phyloP scores from a whole-genome alignment of 2,888 invertebrate species.

The Barypeithes pellucidus region DNA sequence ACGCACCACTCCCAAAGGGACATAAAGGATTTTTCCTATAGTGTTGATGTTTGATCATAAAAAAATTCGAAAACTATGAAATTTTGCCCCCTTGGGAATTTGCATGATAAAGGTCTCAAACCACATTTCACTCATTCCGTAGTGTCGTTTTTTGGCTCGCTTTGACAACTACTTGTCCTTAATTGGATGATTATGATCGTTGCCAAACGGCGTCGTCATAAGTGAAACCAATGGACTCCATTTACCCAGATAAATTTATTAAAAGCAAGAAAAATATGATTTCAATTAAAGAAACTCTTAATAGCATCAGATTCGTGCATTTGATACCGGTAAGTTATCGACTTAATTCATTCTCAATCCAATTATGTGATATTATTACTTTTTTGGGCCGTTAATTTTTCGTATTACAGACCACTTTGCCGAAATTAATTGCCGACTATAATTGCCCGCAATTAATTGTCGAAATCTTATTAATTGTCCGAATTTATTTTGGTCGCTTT shows the following conservation, averaged over 20 bases:
- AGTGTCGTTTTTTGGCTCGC: no score
- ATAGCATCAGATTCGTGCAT: conserved; percentile 50
- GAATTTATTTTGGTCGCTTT: conserved; percentile 30
- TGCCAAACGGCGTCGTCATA: no score
- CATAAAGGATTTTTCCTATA: no score
- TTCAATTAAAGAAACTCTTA: conserved; percentile 47
- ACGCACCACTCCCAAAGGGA: no score
- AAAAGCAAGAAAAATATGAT: conserved; percentile 49
- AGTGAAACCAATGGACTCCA: no score
- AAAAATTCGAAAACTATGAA: no score
- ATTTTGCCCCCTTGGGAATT: no score
- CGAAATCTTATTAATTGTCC: conserved; percentile 44
- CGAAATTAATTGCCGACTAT: conserved; percentile 45
- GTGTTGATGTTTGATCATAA: no score
- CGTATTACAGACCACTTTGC: conserved; percentile 40
- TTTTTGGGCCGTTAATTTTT: conserved; percentile 52
- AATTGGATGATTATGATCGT: no score
- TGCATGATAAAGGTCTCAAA: no score
- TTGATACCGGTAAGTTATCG: conserved; percentile 53
- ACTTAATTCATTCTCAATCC: conserved; percentile 45
- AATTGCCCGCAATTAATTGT: conserved; percentile 44
- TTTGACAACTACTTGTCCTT: no score
- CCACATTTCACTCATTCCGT: no score
- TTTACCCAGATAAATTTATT: conserved; percentile 39
- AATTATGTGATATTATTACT: conserved; percentile 52